These are phyloP conservation scores for Morone saxatilis DNA, from an alignment of 2,113 vertebrate genomes.

Conservation along the genomic window DNA sequence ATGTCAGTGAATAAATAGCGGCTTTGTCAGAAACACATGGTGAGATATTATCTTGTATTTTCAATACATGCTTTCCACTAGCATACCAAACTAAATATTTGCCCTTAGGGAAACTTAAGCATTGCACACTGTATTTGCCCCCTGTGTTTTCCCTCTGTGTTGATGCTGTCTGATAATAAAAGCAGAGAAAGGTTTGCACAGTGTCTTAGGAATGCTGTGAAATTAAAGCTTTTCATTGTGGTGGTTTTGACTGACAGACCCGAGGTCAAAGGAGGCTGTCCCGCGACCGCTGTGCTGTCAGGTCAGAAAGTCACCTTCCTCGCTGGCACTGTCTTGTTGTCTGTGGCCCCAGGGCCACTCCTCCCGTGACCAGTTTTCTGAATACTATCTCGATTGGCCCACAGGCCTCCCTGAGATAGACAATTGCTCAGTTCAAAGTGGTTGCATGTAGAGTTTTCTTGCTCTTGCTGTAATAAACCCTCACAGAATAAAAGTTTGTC, in stretches of 20 bases:
- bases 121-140: neutral
- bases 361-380: slow-evolving; percentile 55
- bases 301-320: slow-evolving; percentile 60
- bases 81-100: slow-evolving; percentile 34
- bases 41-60: slow-evolving; percentile 44
- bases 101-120: slow-evolving; percentile 22
- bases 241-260: slow-evolving; percentile 54
- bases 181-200: slow-evolving; percentile 9
- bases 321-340: slow-evolving; percentile 43
- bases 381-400: slow-evolving; percentile 24
- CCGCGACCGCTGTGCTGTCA: slow-evolving; percentile 51
- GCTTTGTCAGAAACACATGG: slow-evolving; percentile 45
- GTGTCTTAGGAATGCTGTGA: slow-evolving; percentile 49
- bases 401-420: slow-evolving; percentile 24
- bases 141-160: neutral
- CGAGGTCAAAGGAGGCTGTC: slow-evolving; percentile 56
- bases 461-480: slow-evolving; percentile 20
- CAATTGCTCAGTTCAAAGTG: slow-evolving; percentile 49
- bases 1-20: slow-evolving; percentile 26
- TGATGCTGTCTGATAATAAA: slow-evolving; percentile 14
- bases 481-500: slow-evolving; percentile 42
- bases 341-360: slow-evolving; percentile 46
- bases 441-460: neutral
- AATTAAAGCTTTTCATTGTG: slow-evolving; percentile 53
- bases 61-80: neutral